These are phyloP conservation scores for Amazona vittata DNA, from an alignment of 2,113 vertebrate species.

Conservation along the genomic window DNA sequence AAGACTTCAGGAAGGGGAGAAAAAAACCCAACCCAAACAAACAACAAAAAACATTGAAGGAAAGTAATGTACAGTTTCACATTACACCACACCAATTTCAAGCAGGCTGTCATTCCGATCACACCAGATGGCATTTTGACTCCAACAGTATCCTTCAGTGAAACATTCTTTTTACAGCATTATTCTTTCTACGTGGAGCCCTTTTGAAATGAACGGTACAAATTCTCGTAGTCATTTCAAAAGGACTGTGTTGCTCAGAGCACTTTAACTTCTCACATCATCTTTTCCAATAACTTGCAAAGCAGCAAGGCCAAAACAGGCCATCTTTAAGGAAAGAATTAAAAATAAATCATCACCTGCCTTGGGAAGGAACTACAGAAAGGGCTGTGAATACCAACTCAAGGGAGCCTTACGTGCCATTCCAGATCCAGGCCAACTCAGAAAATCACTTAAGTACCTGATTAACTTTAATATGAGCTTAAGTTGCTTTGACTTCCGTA, in stretches of 20 bases:
- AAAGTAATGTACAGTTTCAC: neutral
- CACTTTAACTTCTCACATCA: neutral
- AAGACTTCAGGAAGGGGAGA: neutral
- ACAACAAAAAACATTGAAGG: neutral
- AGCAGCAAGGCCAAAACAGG: neutral
- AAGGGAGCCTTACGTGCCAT: neutral
- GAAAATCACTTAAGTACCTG: constrained; percentile 39
- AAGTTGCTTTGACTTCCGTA: constrained; percentile 25
- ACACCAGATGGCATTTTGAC: neutral
- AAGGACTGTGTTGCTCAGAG: neutral
- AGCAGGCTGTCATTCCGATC: constrained; percentile 7
- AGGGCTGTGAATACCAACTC: neutral
- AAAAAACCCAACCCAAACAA: neutral
- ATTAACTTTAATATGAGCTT: constrained; percentile 31
- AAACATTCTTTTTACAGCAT: neutral
- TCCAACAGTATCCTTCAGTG: constrained; percentile 10
- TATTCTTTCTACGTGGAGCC: neutral
- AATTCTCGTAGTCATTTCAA: constrained; percentile 10
- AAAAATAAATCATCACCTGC: neutral
- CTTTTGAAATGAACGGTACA: constrained; percentile 7
- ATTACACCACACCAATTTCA: neutral
- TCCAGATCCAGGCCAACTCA: neutral
- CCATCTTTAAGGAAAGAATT: neutral
- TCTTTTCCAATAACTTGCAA: neutral
- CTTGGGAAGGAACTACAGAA: neutral